phyloP scores from a whole-genome alignment of 2,888 invertebrate species.

The Clostera curtula region DNA sequence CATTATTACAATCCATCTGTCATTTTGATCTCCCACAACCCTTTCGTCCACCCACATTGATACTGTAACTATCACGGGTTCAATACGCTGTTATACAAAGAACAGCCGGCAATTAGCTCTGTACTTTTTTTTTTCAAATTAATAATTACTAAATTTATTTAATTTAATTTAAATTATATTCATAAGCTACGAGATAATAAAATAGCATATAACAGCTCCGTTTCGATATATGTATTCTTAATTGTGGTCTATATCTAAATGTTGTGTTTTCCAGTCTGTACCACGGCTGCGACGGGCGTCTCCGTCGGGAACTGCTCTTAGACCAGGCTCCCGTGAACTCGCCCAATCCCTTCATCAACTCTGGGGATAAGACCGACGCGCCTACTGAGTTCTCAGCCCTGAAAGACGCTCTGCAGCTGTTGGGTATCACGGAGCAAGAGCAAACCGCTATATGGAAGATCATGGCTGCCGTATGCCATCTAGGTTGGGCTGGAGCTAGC shows the following conservation, averaged over 20 bases:
- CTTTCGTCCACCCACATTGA: too few species aligned
- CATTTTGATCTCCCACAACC: too few species aligned
- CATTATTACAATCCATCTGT: too few species aligned
- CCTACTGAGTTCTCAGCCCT: slow-evolving; percentile 88
- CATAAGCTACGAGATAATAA: too few species aligned
- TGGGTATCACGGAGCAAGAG: slow-evolving; percentile 86
- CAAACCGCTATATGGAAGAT: slow-evolving; percentile 90
- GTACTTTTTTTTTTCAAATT: too few species aligned
- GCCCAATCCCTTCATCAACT: slow-evolving; percentile 84
- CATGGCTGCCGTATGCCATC: slow-evolving; percentile 94
- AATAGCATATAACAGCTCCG: too few species aligned
- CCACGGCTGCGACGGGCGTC: slow-evolving; percentile 87
- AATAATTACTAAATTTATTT: too few species aligned
- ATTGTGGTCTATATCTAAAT: background rate
- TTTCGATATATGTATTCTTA: too few species aligned
- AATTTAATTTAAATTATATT: too few species aligned
- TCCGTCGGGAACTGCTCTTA: slow-evolving; percentile 88
- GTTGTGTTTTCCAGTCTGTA: slow-evolving; percentile 74
- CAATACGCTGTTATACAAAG: too few species aligned
- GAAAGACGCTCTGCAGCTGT: slow-evolving; percentile 82
- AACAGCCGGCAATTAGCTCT: too few species aligned
- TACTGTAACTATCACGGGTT: too few species aligned
- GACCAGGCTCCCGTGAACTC: slow-evolving; percentile 75
- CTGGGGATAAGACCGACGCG: slow-evolving; percentile 87
- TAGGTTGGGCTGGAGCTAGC: slow-evolving; percentile 89